Percentiles rank a stretch among this genome's conserved stretches.
Evolutionary conservation across 2,113 vertebrate genomes (phyloP).

Genomic region (Nanger granti): DNA sequence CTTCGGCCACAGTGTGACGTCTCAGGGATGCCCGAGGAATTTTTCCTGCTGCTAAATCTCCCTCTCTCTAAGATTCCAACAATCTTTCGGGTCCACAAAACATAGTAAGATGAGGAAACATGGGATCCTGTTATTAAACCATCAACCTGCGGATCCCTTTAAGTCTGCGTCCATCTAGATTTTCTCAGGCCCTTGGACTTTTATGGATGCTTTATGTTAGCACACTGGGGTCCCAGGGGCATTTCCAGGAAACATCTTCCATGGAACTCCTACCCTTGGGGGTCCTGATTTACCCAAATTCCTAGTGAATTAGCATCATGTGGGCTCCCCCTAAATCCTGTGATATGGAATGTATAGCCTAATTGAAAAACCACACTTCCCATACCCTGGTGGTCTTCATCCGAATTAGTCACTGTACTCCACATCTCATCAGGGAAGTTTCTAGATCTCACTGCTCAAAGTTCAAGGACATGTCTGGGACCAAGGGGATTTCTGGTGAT

Average conservation of each 20-base stretch:
- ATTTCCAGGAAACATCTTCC: background rate
- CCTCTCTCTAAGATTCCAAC: background rate
- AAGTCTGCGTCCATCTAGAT: background rate
- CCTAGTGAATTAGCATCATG: background rate
- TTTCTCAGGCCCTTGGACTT: background rate
- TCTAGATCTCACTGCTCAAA: background rate
- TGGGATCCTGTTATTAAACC: background rate
- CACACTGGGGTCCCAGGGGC: background rate
- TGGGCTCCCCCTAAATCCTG: background rate
- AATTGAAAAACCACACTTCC: background rate
- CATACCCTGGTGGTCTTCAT: background rate
- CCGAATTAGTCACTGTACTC: background rate
- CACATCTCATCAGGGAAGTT: background rate
- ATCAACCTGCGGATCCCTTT: background rate
- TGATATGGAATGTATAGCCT: background rate
- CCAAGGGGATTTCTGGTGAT: background rate
- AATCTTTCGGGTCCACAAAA: background rate
- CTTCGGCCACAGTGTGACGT: background rate
- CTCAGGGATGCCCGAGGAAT: background rate
- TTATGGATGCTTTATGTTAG: background rate
- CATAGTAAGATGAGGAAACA: background rate
- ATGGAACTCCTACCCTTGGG: background rate
- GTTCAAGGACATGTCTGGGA: background rate
- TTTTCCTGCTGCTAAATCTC: background rate
- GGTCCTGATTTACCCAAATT: background rate